Conservation (phyloP, 2,888 invertebrate genomes). For the Eupithecia tripunctaria region DNA sequence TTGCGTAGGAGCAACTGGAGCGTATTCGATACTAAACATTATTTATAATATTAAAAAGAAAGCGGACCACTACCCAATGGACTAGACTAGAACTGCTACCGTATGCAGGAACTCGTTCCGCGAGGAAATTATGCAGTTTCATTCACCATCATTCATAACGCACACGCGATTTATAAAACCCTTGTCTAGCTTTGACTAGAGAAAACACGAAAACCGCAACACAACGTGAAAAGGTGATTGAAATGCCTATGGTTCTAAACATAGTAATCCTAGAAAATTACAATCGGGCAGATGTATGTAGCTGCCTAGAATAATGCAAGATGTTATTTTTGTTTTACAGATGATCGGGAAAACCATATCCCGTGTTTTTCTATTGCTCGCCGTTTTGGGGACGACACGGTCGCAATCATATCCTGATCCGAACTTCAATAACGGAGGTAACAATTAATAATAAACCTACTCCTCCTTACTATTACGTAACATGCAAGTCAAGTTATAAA, state of each 20-base stretch:
- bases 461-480: neutral
- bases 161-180: neutral
- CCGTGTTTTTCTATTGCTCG: slow-evolving; percentile 56
- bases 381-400: slow-evolving; percentile 53
- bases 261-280: neutral
- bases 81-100: slow-evolving; percentile 13
- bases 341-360: slow-evolving; percentile 54
- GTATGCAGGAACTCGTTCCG: slow-evolving; percentile 20
- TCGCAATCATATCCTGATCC: slow-evolving; percentile 63
- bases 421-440: slow-evolving; percentile 59
- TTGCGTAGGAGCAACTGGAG: slow-evolving; percentile 64
- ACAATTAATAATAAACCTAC: slow-evolving; percentile 15
- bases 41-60: slow-evolving; percentile 61
- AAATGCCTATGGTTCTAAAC: neutral
- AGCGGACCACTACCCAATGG: slow-evolving; percentile 40
- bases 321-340: slow-evolving; percentile 49
- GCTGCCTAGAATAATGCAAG: neutral
- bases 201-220: neutral
- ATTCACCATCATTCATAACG: neutral
- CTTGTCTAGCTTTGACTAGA: neutral
- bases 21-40: slow-evolving; percentile 50
- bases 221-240: neutral
- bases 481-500: neutral
- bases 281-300: no score
- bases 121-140: slow-evolving; percentile 18